phyloP scores from a whole-genome alignment of 2,888 invertebrate species.

The Parnassius smintheus region DNA sequence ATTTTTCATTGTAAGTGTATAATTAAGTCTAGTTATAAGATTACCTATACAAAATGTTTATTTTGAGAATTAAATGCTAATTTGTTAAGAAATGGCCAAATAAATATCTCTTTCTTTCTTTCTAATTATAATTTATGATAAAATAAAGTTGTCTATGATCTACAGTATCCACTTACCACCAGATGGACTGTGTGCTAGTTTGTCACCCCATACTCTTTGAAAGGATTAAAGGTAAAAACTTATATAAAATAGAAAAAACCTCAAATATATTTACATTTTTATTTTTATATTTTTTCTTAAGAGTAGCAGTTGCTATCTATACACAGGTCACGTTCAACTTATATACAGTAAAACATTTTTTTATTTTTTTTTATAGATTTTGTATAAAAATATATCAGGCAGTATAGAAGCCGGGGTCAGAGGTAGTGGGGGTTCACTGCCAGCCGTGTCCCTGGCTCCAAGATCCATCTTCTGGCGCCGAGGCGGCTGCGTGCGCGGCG shows the following conservation, averaged over 20 bases:
- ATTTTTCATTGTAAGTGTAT: no score
- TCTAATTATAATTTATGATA: no score
- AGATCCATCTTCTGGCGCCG: conserved; percentile 73
- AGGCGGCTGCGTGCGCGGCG: conserved; percentile 71
- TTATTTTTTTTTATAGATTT: conserved; percentile 61
- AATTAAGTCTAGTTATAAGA: no score
- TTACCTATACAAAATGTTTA: no score
- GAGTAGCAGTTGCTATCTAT: conserved; percentile 66
- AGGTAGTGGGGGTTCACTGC: conserved; percentile 67
- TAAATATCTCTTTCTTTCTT: no score
- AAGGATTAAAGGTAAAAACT: no score
- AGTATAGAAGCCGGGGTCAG: conserved; percentile 53
- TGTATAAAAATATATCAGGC: conserved; percentile 70
- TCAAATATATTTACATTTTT: conserved; percentile 59
- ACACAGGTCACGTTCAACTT: conserved; percentile 70
- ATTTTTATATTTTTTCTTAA: conserved; percentile 72
- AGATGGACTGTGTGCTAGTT: no score
- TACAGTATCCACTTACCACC: no score
- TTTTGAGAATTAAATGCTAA: no score
- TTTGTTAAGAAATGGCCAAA: no score
- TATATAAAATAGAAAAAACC: conserved; percentile 30
- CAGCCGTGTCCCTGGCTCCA: conserved; percentile 46
- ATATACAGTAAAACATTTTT: conserved; percentile 68
- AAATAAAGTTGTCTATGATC: no score
- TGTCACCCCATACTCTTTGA: no score